A percentile compares a stretch with the other conserved stretches of the same genome.
These are phyloP conservation scores for Pseudochirops corinnae DNA, from an alignment of 2,797 vertebrate species.

Conservation along the genomic window DNA sequence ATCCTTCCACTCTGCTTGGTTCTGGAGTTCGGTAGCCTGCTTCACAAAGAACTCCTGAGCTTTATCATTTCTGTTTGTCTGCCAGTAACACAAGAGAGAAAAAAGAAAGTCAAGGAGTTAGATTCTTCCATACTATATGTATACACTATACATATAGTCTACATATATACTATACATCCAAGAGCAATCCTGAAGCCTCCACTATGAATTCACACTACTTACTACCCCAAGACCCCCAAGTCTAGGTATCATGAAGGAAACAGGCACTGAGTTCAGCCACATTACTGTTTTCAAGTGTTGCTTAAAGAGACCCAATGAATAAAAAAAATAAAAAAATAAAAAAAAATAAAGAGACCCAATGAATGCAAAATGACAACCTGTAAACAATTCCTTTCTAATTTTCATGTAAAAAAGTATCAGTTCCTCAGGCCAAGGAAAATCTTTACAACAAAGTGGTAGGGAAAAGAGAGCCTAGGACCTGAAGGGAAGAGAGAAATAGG, in stretches of 20 bases:
- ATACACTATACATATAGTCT: not conserved
- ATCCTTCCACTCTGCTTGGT: constrained; percentile 95
- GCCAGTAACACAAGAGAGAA: constrained; percentile 71
- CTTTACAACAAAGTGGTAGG: constrained; percentile 1
- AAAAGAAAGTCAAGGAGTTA: constrained; percentile 43
- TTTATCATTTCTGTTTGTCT: constrained; percentile 93
- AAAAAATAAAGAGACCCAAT: no score
- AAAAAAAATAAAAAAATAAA: no score
- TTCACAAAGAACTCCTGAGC: constrained; percentile 97
- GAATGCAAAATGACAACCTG: constrained; percentile 8
- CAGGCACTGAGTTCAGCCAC: not conserved
- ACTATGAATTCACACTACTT: not conserved
- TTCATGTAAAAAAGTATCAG: constrained; percentile 41
- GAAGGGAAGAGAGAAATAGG: constrained; percentile 38
- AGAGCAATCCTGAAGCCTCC: not conserved
- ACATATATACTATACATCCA: not conserved
- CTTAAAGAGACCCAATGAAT: constrained; percentile 41
- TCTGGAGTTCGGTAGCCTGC: constrained; percentile 94
- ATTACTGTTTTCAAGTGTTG: constrained; percentile 23
- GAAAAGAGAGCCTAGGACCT: constrained; percentile 38
- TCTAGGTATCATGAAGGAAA: constrained; percentile 17
- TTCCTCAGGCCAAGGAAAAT: not conserved
- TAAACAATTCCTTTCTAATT: constrained; percentile 48
- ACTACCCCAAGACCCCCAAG: not conserved
- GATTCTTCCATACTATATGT: not conserved